A percentile compares a stretch with the other conserved stretches of the same genome.
Conservation (phyloP, 2,888 invertebrate species). For the Neoitamus cyanurus region DNA sequence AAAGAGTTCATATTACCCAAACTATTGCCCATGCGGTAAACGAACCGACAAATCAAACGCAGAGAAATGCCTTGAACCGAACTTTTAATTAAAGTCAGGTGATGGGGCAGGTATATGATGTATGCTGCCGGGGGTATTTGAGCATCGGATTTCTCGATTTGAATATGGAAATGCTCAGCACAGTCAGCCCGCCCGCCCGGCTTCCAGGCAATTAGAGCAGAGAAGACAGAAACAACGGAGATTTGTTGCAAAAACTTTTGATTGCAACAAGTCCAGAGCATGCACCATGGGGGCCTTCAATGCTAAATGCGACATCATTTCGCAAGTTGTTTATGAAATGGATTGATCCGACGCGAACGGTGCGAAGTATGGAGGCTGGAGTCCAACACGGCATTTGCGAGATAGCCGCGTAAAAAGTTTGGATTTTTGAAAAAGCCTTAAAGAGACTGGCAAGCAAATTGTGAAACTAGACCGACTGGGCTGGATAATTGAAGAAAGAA, state of each 20-base stretch:
- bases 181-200: background rate
- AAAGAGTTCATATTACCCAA: background rate
- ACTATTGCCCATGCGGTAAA: background rate
- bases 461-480: background rate
- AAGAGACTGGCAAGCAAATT: background rate
- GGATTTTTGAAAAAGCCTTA: background rate
- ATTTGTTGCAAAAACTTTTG: background rate
- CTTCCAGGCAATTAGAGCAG: background rate
- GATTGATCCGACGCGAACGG: background rate
- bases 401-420: background rate
- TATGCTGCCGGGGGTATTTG: background rate
- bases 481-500: background rate
- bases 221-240: background rate
- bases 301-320: constrained; percentile 27
- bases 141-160: background rate
- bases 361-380: background rate
- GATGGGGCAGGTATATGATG: background rate
- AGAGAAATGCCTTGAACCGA: background rate
- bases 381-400: background rate
- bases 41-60: background rate
- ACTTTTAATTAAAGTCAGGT: background rate
- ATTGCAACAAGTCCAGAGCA: background rate
- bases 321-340: constrained; percentile 15
- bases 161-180: background rate
- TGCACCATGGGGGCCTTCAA: background rate